Evolutionary conservation across 2,113 vertebrate species (phyloP), one percentile per base, ranked within the genome.

Genomic region (Peromyscus californicus): DNA sequence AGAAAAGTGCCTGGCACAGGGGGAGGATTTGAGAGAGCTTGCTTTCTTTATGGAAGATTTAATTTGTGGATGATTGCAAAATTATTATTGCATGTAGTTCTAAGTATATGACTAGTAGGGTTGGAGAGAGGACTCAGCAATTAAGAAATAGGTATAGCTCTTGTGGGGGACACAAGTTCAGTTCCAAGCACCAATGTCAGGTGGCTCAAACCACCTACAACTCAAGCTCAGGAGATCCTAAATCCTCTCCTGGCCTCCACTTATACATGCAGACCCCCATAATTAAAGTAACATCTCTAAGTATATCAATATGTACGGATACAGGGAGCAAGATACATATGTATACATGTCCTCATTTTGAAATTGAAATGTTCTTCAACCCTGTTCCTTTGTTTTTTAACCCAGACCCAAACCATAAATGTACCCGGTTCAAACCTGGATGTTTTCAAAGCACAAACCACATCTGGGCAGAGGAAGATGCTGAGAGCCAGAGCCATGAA

Each of bases 361-460:
- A 93, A 97, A 93, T 22, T 6, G 3, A n/a, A 67, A 51, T 5
- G 33, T 22, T 76, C 88, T 59, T 67, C 19, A 33, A 36, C 3
- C 0, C 1, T 36, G 24, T 70, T 63, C 26, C 67, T 12, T 33
- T 79, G 61, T n/a, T 69, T 22, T 78, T 1, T 9, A 54, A 91
- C 11, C 26, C 24, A 91, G 70, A 72, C 15, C 19, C 67, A 95
- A 95, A 78, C 78, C 48, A 70, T 31, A 96, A 79, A 59, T 19
- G 93, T 3, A 57, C 31, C 39, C 31, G 78, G 48, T 75, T 72
- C 45, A 90, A 69, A 33, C 31, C 65, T 69, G 65, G 13, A 36
- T 17, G 24, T 92, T 75, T 91, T 96, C 72, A 94, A 86, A 92
- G 59, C n/a, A 51, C 2, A 67, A 93, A 75, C 74, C 63, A 89